phyloP scores from a whole-genome alignment of 2,888 invertebrate genomes.

The Yponomeuta sedellus region DNA sequence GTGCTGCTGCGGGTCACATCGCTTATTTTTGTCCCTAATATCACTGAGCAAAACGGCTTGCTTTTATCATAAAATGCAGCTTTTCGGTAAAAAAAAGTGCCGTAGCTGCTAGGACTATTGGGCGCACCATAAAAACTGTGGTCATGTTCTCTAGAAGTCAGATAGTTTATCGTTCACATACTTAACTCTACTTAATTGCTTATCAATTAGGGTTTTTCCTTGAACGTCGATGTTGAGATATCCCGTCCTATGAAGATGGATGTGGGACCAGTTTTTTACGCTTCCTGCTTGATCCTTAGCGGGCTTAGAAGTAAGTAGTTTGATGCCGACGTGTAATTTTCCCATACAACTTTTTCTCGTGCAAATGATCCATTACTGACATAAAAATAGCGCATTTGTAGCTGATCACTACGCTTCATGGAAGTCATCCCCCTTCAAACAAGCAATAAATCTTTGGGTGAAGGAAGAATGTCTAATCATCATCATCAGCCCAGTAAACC shows the following conservation, averaged over 20 bases:
- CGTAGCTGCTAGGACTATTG: no score
- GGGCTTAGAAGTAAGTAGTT: conserved; percentile 43
- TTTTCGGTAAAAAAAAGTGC: no score
- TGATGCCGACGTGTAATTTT: conserved; percentile 46
- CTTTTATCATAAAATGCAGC: no score
- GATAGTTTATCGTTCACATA: conserved; percentile 12
- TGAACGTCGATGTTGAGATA: conserved; percentile 22
- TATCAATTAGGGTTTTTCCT: conserved; percentile 38
- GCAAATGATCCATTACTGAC: background rate
- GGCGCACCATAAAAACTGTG: conserved; percentile 4
- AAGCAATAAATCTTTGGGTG: background rate
- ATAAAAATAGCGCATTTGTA: background rate
- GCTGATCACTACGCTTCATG: background rate
- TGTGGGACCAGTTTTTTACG: conserved; percentile 41
- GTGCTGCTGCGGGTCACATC: no score
- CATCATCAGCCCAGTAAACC: no score
- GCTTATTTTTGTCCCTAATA: no score
- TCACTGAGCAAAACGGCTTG: no score
- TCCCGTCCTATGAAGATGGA: conserved; percentile 26
- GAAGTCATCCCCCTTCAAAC: background rate
- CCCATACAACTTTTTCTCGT: conserved; percentile 44
- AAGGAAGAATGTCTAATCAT: no score
- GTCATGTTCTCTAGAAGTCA: background rate
- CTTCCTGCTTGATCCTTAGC: conserved; percentile 65
- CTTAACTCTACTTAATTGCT: conserved; percentile 42